Conservation (phyloP, 2,797 vertebrate genomes). For the Pipistrellus kuhlii region DNA sequence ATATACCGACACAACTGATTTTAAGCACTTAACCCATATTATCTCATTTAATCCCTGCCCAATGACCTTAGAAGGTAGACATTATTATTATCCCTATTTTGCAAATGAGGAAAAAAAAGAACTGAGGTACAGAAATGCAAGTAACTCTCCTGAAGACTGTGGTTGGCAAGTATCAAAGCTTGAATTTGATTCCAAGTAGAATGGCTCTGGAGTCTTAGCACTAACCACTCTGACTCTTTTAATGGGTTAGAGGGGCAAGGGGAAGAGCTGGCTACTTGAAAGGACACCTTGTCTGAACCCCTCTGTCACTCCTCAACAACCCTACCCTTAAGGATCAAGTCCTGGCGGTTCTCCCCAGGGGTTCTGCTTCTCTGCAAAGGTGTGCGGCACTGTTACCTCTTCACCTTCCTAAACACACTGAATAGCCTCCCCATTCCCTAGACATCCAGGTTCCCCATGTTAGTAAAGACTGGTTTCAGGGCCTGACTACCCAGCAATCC, state of each 20-base stretch:
- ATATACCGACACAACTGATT: conserved; percentile 15
- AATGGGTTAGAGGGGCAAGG: not conserved
- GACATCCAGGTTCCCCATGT: not conserved
- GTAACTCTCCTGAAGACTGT: conserved; percentile 37
- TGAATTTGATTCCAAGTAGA: conserved; percentile 31
- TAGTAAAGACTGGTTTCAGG: not conserved
- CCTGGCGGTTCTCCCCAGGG: not conserved
- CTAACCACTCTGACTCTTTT: not conserved
- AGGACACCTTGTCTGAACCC: not conserved
- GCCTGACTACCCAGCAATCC: not conserved
- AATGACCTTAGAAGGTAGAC: not conserved
- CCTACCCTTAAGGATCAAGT: not conserved
- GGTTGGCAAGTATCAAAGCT: conserved; percentile 40
- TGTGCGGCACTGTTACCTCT: not conserved
- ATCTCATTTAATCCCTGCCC: conserved; percentile 26
- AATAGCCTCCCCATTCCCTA: not conserved
- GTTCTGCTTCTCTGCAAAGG: not conserved
- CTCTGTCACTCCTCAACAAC: not conserved
- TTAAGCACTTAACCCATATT: conserved; percentile 58
- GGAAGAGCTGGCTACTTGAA: not conserved
- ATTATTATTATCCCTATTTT: conserved; percentile 36
- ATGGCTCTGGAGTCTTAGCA: not conserved
- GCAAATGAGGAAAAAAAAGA: not conserved
- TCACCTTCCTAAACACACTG: not conserved
- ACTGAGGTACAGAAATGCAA: not conserved